phyloP scores from a whole-genome alignment of 1,140 invertebrate species.

The Pseudomyrmex gracilis region DNA sequence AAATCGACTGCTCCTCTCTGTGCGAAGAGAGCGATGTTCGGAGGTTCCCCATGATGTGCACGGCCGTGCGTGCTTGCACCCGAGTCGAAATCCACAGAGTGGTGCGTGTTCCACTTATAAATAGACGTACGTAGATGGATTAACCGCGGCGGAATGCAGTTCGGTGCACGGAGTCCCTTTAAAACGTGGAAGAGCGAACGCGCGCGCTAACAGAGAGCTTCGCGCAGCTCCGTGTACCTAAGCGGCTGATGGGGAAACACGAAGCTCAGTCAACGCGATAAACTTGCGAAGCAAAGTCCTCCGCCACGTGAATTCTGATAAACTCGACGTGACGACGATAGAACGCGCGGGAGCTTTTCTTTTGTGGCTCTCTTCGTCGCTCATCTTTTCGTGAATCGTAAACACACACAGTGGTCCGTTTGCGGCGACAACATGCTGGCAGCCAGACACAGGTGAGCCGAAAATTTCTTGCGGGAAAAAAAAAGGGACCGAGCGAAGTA shows the following conservation, averaged over 20 bases:
- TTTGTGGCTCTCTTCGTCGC: conserved; percentile 66
- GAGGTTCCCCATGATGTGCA: neutral
- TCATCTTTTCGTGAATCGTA: neutral
- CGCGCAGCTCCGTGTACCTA: conserved; percentile 34
- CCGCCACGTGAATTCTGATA: neutral
- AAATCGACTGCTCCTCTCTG: conserved; percentile 29
- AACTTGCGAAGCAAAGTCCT: conserved; percentile 54
- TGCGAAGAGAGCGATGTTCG: neutral
- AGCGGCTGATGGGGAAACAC: neutral
- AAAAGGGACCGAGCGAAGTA: neutral
- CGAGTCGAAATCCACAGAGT: conserved; percentile 44
- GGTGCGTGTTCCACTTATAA: conserved; percentile 65
- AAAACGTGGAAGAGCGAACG: conserved; percentile 64
- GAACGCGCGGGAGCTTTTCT: too few species aligned
- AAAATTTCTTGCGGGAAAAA: neutral
- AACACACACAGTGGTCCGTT: neutral
- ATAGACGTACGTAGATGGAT: conserved; percentile 76
- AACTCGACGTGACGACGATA: too few species aligned
- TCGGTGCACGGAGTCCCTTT: conserved; percentile 66
- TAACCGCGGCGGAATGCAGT: conserved; percentile 78
- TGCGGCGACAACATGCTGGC: conserved; percentile 72
- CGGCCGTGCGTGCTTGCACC: neutral
- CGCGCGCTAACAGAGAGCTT: conserved; percentile 21
- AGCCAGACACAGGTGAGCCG: conserved; percentile 78
- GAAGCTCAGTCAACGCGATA: conserved; percentile 68